Conservation (phyloP, 1,140 invertebrate genomes). For the Hyles vespertilio region DNA sequence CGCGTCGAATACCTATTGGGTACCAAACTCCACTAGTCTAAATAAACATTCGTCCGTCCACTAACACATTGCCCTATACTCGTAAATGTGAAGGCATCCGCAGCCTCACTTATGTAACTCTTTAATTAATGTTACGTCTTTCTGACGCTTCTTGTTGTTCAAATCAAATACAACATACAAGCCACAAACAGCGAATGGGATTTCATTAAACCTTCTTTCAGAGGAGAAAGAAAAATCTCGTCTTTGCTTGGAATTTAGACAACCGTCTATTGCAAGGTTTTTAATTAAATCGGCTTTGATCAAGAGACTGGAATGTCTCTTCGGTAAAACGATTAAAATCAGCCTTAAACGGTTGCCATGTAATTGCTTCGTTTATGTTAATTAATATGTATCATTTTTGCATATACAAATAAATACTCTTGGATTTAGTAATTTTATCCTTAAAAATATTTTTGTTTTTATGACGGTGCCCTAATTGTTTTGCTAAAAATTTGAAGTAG, state of each 20-base stretch:
- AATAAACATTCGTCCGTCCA: no score
- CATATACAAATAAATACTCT: no score
- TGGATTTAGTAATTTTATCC: no score
- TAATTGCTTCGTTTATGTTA: slow-evolving; percentile 21
- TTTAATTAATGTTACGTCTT: no score
- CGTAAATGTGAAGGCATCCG: no score
- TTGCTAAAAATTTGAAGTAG: no score
- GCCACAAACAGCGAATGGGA: slow-evolving; percentile 27
- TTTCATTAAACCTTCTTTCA: slow-evolving; percentile 53
- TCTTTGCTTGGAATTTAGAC: slow-evolving; percentile 59
- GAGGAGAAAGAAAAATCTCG: slow-evolving; percentile 47
- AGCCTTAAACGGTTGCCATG: slow-evolving; percentile 46
- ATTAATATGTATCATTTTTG: neutral
- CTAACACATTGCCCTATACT: no score
- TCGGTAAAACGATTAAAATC: slow-evolving; percentile 55
- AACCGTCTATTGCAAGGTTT: slow-evolving; percentile 58
- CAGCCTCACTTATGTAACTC: no score
- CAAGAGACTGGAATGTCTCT: slow-evolving; percentile 57
- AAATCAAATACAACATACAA: slow-evolving; percentile 4
- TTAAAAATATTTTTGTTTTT: no score
- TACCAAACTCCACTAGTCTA: no score
- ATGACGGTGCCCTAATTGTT: no score
- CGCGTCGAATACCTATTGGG: no score
- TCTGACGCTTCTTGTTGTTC: neutral
- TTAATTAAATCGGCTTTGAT: slow-evolving; percentile 69